These are phyloP conservation scores for Ochlodes sylvanus DNA, from an alignment of 2,888 invertebrate species.

Conservation along the genomic window DNA sequence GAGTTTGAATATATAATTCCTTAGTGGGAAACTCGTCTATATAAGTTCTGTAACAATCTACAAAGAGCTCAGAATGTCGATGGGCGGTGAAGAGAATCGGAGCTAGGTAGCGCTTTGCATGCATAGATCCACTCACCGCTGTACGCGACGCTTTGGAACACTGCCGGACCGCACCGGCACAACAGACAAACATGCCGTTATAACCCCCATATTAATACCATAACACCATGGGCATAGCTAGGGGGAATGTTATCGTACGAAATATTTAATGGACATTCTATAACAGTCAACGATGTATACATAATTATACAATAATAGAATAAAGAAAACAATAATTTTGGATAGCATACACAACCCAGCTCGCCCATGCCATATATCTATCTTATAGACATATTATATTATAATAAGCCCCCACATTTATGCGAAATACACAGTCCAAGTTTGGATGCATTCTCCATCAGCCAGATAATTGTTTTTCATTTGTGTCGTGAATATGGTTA, in stretches of 20 bases:
- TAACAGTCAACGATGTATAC: no score
- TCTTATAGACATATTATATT: conserved; percentile 7
- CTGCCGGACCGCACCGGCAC: conserved; percentile 86
- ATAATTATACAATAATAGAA: no score
- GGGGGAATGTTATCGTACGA: not conserved
- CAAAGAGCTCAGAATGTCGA: conserved; percentile 25
- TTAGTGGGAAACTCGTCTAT: no score
- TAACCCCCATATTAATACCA: conserved; percentile 45
- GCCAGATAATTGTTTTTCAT: conserved; percentile 14
- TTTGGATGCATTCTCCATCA: conserved; percentile 29
- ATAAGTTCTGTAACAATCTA: conserved; percentile 9
- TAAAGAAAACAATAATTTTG: not conserved
- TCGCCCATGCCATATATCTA: conserved; percentile 16
- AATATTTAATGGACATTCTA: not conserved
- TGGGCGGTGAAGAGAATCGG: conserved; percentile 34
- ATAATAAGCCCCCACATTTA: conserved; percentile 28
- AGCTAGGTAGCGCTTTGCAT: conserved; percentile 58
- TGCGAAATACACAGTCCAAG: conserved; percentile 22
- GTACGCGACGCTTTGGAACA: conserved; percentile 98
- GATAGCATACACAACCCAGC: not conserved
- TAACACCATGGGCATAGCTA: conserved; percentile 23
- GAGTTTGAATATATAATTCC: not conserved
- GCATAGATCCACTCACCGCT: conserved; percentile 91
- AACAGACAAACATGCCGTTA: conserved; percentile 84
- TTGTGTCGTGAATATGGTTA: conserved; percentile 15